Percentiles rank a stretch among this genome's conserved stretches.
Evolutionary conservation across 2,113 vertebrate genomes (phyloP).

Genomic region (Xyrauchen texanus): DNA sequence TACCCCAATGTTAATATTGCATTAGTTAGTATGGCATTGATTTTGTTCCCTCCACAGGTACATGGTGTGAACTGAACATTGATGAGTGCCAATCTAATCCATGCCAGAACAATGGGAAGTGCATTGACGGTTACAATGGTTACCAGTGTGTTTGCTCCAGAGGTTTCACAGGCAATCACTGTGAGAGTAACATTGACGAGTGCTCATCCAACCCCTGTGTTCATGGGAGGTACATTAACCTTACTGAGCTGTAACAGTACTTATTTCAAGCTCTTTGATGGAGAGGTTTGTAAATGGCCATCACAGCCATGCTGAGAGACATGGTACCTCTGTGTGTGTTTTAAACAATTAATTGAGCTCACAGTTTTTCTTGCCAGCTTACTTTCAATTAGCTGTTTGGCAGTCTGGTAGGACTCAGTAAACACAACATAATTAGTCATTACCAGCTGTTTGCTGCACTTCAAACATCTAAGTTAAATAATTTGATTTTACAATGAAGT

Average conservation of each 20-base stretch:
- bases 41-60: constrained; percentile 63
- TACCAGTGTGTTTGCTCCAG: constrained; percentile 75
- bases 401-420: constrained; percentile 1
- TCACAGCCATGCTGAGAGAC: neutral
- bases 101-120: constrained; percentile 76
- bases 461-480: neutral
- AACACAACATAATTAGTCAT: constrained; percentile 3
- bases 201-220: constrained; percentile 81
- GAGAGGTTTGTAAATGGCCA: neutral
- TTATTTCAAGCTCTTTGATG: too few species aligned
- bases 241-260: constrained; percentile 10
- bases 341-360: neutral
- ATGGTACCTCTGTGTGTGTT: neutral
- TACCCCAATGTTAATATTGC: neutral
- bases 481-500: constrained; percentile 11
- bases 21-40: constrained; percentile 4
- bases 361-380: neutral
- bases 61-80: constrained; percentile 72
- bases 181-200: constrained; percentile 77
- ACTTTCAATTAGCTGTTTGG: constrained; percentile 21
- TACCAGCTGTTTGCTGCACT: constrained; percentile 28
- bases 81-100: constrained; percentile 77
- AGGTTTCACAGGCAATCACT: constrained; percentile 75
- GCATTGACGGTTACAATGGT: constrained; percentile 69
- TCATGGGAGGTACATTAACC: constrained; percentile 76